These are phyloP conservation scores for Drosophila algonquin DNA, from an alignment of 2,888 invertebrate species.

Conservation along the genomic window DNA sequence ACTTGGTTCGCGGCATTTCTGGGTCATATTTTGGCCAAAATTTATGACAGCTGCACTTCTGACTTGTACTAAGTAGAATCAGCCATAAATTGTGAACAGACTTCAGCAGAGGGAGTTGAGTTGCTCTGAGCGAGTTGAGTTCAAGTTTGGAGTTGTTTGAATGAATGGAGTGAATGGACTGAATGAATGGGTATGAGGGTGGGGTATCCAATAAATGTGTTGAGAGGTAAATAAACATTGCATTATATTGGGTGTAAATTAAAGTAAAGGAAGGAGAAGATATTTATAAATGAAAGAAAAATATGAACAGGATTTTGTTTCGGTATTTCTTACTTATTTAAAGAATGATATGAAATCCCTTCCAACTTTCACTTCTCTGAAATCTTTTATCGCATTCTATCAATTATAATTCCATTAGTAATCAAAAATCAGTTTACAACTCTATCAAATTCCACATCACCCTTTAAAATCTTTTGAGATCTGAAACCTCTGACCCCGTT, in stretches of 20 bases:
- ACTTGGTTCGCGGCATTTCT: conserved; percentile 45
- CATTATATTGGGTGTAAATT: conserved; percentile 23
- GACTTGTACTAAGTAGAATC: conserved; percentile 63
- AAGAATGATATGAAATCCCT: too few species aligned
- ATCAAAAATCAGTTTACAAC: conserved; percentile 29
- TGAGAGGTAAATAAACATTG: conserved; percentile 15
- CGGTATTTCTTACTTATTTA: too few species aligned
- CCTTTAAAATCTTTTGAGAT: conserved; percentile 5
- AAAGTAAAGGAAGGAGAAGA: neutral
- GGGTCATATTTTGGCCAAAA: conserved; percentile 58
- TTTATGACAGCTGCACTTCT: conserved; percentile 60
- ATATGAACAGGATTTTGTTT: neutral
- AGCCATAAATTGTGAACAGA: conserved; percentile 61
- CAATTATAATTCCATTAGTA: conserved; percentile 14
- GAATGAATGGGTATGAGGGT: conserved; percentile 3
- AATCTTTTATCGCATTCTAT: conserved; percentile 12
- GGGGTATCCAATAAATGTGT: conserved; percentile 30
- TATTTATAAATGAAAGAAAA: neutral
- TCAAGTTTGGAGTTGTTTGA: conserved; percentile 25
- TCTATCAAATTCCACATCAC: conserved; percentile 42
- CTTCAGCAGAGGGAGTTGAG: conserved; percentile 18
- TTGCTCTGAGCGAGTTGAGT: conserved; percentile 36
- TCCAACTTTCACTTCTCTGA: conserved; percentile 17
- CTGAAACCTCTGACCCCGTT: conserved; percentile 34
- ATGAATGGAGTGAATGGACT: conserved; percentile 28